A percentile compares a stretch with the other conserved stretches of the same genome.
Conservation (phyloP, 2,888 invertebrate species). For the Acronicta leporina region DNA sequence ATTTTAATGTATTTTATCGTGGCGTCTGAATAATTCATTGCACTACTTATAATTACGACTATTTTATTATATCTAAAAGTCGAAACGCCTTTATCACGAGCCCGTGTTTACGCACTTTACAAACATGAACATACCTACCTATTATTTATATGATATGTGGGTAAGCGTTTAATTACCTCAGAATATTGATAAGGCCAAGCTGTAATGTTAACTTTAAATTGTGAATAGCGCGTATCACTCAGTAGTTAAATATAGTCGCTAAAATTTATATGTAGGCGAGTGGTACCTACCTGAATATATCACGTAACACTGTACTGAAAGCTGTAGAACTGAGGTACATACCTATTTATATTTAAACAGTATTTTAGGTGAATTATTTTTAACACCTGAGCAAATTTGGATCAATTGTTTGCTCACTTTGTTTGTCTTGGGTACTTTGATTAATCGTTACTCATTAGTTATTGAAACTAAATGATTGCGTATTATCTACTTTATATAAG, state of each 20-base stretch:
- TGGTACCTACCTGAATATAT: conserved; percentile 9
- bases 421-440: conserved; percentile 1
- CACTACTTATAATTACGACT: conserved; percentile 9
- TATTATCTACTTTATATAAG: neutral
- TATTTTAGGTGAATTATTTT: conserved; percentile 21
- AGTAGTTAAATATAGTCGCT: conserved; percentile 27
- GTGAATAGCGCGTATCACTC: conserved; percentile 22
- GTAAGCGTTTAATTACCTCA: conserved; percentile 62
- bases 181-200: conserved; percentile 61
- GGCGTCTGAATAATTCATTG: conserved; percentile 27
- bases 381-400: conserved; percentile 13
- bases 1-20: conserved; percentile 31
- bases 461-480: neutral
- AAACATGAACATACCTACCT: conserved; percentile 33
- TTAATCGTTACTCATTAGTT: neutral
- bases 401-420: neutral
- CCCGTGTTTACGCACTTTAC: conserved; percentile 51
- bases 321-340: neutral
- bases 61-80: conserved; percentile 34
- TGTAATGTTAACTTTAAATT: conserved; percentile 32
- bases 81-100: conserved; percentile 48
- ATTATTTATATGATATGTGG: conserved; percentile 59
- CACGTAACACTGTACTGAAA: neutral
- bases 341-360: conserved; percentile 1
- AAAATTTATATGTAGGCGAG: conserved; percentile 18